Evolutionary conservation across 2,113 vertebrate species (phyloP).

Genomic region (Gnathonemus longibarbis): DNA sequence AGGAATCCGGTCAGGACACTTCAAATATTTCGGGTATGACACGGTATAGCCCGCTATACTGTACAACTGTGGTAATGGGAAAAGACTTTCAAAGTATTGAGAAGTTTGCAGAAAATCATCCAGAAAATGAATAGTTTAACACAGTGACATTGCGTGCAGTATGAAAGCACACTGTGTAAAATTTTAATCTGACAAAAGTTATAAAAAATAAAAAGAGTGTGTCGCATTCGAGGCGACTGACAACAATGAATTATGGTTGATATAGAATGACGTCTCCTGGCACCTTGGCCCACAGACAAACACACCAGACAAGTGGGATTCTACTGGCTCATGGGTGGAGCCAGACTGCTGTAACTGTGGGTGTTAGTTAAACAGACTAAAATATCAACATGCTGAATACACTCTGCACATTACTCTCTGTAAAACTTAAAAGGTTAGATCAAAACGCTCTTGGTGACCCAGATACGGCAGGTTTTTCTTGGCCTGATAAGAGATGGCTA

Average conservation of each 20-base stretch:
- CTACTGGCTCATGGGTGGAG: background rate
- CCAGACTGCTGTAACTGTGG: background rate
- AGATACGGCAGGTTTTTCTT: background rate
- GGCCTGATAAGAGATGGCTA: conserved; percentile 1
- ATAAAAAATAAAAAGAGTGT: background rate
- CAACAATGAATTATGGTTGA: conserved; percentile 5
- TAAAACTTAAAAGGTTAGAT: conserved; percentile 4
- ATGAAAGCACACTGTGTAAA: conserved; percentile 8
- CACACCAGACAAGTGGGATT: background rate
- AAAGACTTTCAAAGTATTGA: conserved; percentile 1
- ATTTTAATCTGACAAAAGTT: conserved; percentile 18
- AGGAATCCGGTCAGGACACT: background rate
- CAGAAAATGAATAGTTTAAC: conserved; percentile 4
- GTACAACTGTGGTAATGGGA: background rate
- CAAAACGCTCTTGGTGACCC: background rate
- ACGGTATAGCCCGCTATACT: background rate
- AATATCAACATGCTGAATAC: conserved; percentile 3
- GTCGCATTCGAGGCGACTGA: background rate
- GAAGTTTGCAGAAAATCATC: background rate
- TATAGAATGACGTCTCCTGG: background rate
- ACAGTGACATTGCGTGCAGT: background rate
- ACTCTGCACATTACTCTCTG: background rate
- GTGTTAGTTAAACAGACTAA: background rate
- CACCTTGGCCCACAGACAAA: background rate
- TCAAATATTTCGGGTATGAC: background rate